Evolutionary conservation across 2,797 vertebrate genomes (phyloP).

Genomic region (Tokudaia muenninki): DNA sequence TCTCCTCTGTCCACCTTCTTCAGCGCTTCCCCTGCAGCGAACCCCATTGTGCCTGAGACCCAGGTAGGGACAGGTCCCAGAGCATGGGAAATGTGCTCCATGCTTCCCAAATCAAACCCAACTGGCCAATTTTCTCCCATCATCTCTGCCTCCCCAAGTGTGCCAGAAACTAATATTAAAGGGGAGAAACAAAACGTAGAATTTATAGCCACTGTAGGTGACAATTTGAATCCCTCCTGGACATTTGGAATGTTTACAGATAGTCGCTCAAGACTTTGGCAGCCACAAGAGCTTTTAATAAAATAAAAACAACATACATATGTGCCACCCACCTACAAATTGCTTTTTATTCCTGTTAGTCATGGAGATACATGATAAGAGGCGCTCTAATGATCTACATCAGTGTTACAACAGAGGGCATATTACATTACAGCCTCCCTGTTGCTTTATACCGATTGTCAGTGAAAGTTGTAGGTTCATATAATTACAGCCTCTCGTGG

Average conservation of each 20-base stretch:
- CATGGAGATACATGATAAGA: conserved; percentile 75
- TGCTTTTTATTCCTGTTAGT: conserved; percentile 74
- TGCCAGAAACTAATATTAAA: background rate
- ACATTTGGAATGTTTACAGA: conserved; percentile 42
- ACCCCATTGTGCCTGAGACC: conserved; percentile 98
- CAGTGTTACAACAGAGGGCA: conserved; percentile 50
- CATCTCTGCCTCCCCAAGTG: background rate
- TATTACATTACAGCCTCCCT: conserved; percentile 75
- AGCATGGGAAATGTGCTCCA: too few species aligned
- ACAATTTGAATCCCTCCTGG: conserved; percentile 39
- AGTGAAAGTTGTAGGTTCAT: conserved; percentile 75
- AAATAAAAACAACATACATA: conserved; percentile 72
- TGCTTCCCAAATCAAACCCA: background rate
- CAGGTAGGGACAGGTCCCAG: conserved; percentile 90
- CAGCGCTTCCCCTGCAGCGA: conserved; percentile 94
- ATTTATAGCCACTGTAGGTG: background rate
- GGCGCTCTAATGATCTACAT: conserved; percentile 73
- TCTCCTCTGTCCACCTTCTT: conserved; percentile 99
- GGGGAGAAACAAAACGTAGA: background rate
- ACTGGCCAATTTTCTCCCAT: background rate
- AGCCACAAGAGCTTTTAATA: conserved; percentile 62
- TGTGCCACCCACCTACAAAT: conserved; percentile 69
- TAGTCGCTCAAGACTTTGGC: conserved; percentile 48
- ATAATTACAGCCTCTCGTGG: conserved; percentile 76
- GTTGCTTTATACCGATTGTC: conserved; percentile 78